A percentile compares a stretch with the other conserved stretches of the same genome.
Conservation (phyloP, 2,888 invertebrate species). For the Zygaena filipendulae region DNA sequence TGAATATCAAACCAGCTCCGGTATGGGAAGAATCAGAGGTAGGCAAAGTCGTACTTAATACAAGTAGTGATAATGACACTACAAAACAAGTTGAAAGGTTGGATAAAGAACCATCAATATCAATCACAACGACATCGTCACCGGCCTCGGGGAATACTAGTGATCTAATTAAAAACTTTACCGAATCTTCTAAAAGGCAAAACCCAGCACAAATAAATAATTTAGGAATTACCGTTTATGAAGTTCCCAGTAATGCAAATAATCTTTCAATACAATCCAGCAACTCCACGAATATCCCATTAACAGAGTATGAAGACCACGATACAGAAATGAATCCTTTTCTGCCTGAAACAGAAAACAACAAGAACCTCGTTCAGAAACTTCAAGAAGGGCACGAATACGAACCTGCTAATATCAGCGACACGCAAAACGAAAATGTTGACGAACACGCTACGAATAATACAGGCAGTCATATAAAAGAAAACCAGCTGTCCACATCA, state of each 20-base stretch:
- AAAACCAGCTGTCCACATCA: conserved; percentile 15
- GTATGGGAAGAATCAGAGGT: conserved; percentile 46
- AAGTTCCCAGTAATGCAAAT: conserved; percentile 38
- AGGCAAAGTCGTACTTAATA: conserved; percentile 8
- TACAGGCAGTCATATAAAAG: conserved; percentile 10
- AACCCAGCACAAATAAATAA: conserved; percentile 37
- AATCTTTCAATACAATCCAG: conserved; percentile 28
- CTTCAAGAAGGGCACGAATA: conserved; percentile 67
- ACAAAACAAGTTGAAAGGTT: neutral
- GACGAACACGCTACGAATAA: conserved; percentile 32
- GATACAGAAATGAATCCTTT: conserved; percentile 74
- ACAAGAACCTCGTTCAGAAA: conserved; percentile 68
- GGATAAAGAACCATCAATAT: conserved; percentile 7
- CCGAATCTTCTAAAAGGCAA: conserved; percentile 14
- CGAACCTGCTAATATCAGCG: conserved; percentile 45
- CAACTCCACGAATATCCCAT: conserved; percentile 31
- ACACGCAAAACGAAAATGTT: conserved; percentile 49
- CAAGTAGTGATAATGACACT: conserved; percentile 4
- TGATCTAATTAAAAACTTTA: conserved; percentile 11
- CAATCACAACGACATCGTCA: conserved; percentile 13
- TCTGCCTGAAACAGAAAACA: conserved; percentile 72
- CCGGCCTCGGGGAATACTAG: conserved; percentile 9
- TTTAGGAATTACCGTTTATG: conserved; percentile 54
- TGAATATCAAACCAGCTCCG: conserved; percentile 34
- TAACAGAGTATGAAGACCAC: conserved; percentile 46